phyloP scores from a whole-genome alignment of 2,113 vertebrate genomes.

The Perccottus glenii region DNA sequence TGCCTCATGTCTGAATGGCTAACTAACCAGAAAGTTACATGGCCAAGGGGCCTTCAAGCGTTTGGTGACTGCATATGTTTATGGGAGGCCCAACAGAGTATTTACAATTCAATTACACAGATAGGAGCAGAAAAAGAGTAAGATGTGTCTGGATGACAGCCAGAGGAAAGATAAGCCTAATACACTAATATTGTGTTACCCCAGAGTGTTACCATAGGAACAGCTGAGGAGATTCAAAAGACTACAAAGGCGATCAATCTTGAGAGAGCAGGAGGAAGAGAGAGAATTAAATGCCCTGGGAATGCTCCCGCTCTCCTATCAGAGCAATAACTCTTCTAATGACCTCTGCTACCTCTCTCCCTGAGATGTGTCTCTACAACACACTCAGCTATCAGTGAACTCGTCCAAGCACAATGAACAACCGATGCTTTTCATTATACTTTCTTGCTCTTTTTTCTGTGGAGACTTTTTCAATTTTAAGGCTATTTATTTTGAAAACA shows the following conservation, averaged over 20 bases:
- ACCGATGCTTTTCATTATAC: slow-evolving; percentile 50
- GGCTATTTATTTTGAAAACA: slow-evolving; percentile 57
- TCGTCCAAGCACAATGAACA: slow-evolving; percentile 54
- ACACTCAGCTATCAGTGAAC: slow-evolving; percentile 54
- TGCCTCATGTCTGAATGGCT: slow-evolving; percentile 40
- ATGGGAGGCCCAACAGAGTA: slow-evolving; percentile 72
- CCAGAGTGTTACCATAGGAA: slow-evolving; percentile 81
- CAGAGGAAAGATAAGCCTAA: slow-evolving; percentile 81
- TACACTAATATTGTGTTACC: slow-evolving; percentile 84
- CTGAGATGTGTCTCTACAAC: slow-evolving; percentile 46
- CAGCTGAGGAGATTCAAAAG: slow-evolving; percentile 77
- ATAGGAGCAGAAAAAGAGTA: slow-evolving; percentile 63
- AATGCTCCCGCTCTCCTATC: slow-evolving; percentile 77
- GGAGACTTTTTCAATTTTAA: slow-evolving; percentile 15
- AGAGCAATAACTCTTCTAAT: slow-evolving; percentile 77
- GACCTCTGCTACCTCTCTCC: slow-evolving; percentile 70
- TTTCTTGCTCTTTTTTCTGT: slow-evolving; percentile 27
- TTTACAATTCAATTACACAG: slow-evolving; percentile 83
- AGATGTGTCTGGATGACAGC: slow-evolving; percentile 79
- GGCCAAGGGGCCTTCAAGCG: slow-evolving; percentile 52
- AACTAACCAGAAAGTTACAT: slow-evolving; percentile 67
- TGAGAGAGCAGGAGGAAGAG: slow-evolving; percentile 75
- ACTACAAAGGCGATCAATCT: slow-evolving; percentile 82
- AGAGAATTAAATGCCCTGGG: slow-evolving; percentile 78
- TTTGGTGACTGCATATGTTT: slow-evolving; percentile 74